These are phyloP conservation scores for Hypotaenidia philippensis DNA, from an alignment of 2,797 vertebrate genomes.

Conservation along the genomic window DNA sequence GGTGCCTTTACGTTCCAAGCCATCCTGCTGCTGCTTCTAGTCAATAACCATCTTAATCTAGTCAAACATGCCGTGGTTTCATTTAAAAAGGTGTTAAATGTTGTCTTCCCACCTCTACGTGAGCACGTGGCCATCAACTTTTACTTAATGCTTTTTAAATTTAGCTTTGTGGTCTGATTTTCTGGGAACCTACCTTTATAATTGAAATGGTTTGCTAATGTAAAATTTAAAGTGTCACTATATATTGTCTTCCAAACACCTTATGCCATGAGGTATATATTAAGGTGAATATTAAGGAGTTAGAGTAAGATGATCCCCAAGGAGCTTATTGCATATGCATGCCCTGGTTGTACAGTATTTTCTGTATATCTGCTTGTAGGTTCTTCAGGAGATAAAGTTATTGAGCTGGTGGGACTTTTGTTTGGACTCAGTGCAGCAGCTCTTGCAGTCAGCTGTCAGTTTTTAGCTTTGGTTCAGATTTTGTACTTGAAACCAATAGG, in stretches of 20 bases:
- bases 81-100: neutral
- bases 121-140: neutral
- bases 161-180: neutral
- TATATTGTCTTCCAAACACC: neutral
- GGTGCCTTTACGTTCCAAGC: neutral
- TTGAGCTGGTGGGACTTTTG: neutral
- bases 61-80: neutral
- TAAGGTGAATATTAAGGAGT: neutral
- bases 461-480: neutral
- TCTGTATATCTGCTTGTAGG: neutral
- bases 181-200: neutral
- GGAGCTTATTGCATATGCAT: neutral
- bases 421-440: neutral
- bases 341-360: neutral
- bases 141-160: neutral
- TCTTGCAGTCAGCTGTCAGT: neutral
- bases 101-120: fast-evolving
- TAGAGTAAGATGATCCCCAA: neutral
- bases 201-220: neutral
- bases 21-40: neutral
- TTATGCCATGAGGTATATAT: neutral
- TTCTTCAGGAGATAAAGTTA: neutral
- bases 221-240: neutral
- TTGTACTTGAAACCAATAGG: neutral
- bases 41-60: too few species aligned